Conservation (phyloP, 2,113 vertebrate genomes). For the Myodes glareolus region DNA sequence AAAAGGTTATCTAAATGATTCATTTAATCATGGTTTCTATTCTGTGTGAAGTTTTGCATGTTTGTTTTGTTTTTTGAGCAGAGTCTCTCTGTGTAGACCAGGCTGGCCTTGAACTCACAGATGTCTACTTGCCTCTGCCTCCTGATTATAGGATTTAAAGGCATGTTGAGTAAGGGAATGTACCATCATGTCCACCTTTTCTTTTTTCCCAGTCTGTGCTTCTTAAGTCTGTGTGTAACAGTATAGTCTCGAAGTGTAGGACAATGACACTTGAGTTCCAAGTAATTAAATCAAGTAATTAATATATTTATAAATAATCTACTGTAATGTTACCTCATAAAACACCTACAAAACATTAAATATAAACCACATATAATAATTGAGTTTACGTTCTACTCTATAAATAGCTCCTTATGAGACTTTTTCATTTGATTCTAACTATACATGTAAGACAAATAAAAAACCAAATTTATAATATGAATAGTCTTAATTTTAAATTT, state of each 20-base stretch:
- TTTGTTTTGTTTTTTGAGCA: background rate
- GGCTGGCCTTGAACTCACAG: background rate
- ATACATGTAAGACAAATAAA: background rate
- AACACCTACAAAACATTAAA: background rate
- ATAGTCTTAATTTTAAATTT: background rate
- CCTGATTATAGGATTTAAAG: background rate
- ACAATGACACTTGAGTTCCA: background rate
- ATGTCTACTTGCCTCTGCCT: background rate
- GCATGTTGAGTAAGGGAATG: background rate
- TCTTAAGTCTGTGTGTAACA: background rate
- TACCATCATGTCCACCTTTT: background rate
- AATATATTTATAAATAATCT: background rate
- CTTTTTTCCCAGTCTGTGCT: background rate
- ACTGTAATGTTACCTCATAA: background rate
- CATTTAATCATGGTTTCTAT: background rate
- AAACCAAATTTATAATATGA: conserved; percentile 54
- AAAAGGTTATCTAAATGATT: background rate
- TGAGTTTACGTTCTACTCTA: background rate
- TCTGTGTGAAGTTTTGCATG: background rate
- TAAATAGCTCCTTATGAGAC: background rate
- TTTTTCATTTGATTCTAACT: conserved; percentile 17
- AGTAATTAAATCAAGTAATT: conserved; percentile 17
- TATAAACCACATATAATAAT: background rate
- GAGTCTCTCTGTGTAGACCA: background rate
- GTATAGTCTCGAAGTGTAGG: background rate